Evolutionary conservation across 2,113 vertebrate species (phyloP), one percentile per base, ranked within the genome.

Genomic region (Cichladusa arquata): DNA sequence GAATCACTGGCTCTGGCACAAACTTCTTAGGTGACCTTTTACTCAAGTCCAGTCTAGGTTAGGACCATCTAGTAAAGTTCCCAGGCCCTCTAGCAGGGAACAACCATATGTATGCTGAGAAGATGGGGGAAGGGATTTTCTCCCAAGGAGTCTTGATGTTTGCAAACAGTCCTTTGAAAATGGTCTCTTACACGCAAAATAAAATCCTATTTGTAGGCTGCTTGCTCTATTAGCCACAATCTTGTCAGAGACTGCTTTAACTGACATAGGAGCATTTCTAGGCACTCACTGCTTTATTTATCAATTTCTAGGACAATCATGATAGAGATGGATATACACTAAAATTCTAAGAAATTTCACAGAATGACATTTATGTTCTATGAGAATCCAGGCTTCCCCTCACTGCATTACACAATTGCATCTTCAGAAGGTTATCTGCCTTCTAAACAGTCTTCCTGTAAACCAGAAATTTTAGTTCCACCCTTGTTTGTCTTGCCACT

Each of bases 401-500:
- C 5, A 5, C 12, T 90, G n/a, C 31, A 20, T 76, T 72, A 51
- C 2, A 8, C 48, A 82, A 57, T 36, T 90, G 14, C 29, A n/a
- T 71, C n/a, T 80, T 82, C 65, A 76, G 57, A 82, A 18, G 22
- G 7, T 62, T 65, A 56, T 40, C 13, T 61, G 48, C 45, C 45
- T 61, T 92, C 70, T 53, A 65, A 69, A 76, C 65, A 45, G 22
- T 36, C 62, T 90, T 26, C 53, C 44, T 57, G 45, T 88, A 80
- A 92, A 90, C 48, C 0, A 57, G 66, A 86, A 57, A 60, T 82
- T 88, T 72, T 51, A 28, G 13, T 88, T 90, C 19, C 67, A 77
- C 28, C 31, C 25, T 67, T 93, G 45, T 70, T 92, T 95, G 64
- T 73, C 58, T 93, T 73, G 50, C 45, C 91, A 36, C 8, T 80